Evolutionary conservation across 2,888 invertebrate genomes (phyloP).

Genomic region (Aleiodes leptofemur): DNA sequence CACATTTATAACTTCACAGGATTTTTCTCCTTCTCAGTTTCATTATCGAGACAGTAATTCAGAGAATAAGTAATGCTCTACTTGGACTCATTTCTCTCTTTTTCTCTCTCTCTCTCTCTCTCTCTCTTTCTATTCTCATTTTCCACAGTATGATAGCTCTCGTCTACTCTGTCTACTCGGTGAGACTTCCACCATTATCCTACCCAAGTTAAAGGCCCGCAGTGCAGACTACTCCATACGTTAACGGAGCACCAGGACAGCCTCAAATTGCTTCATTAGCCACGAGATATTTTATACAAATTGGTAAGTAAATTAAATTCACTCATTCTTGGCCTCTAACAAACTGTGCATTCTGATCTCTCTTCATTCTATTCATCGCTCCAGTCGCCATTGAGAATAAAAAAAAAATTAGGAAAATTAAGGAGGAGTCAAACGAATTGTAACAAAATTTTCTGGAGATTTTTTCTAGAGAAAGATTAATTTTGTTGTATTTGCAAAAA

Average conservation of each 20-base stretch:
- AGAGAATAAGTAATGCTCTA: slow-evolving; percentile 57
- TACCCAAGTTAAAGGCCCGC: slow-evolving; percentile 41
- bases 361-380: slow-evolving; percentile 26
- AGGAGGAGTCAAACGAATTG: too few species aligned
- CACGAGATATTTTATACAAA: slow-evolving; percentile 74
- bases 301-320: slow-evolving; percentile 72
- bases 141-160: slow-evolving; percentile 33
- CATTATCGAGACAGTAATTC: slow-evolving; percentile 1
- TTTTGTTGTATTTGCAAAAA: too few species aligned
- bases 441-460: too few species aligned
- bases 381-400: background rate
- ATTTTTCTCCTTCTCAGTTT: slow-evolving; percentile 9
- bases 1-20: background rate
- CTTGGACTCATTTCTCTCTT: slow-evolving; percentile 44
- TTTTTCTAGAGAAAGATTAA: too few species aligned
- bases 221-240: slow-evolving; percentile 68
- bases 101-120: slow-evolving; percentile 1
- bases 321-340: slow-evolving; percentile 39
- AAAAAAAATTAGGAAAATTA: too few species aligned
- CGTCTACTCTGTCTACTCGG: slow-evolving; percentile 44
- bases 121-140: slow-evolving; percentile 14
- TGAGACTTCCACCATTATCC: slow-evolving; percentile 64
- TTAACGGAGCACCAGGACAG: slow-evolving; percentile 68
- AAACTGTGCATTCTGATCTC: slow-evolving; percentile 40
- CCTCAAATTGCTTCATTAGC: slow-evolving; percentile 75